A percentile compares a stretch with the other conserved stretches of the same genome.
phyloP scores from a whole-genome alignment of 2,797 vertebrate genomes.

The Pachyuromys duprasi region DNA sequence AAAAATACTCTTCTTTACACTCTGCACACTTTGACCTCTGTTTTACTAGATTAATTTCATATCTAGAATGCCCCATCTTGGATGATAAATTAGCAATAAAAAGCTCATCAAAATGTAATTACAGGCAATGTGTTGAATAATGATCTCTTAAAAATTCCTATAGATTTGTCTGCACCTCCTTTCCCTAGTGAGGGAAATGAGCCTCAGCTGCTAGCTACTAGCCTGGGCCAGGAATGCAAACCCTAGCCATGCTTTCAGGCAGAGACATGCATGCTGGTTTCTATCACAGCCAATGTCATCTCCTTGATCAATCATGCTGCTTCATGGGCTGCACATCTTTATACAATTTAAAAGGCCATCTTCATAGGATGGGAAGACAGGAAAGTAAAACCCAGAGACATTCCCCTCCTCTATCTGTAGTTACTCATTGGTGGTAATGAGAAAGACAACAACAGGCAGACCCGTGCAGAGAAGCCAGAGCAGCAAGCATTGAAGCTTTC shows the following conservation, averaged over 20 bases:
- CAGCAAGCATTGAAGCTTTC: constrained; percentile 75
- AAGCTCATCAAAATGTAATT: constrained; percentile 83
- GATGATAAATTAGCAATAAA: constrained; percentile 74
- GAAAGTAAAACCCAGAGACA: constrained; percentile 61
- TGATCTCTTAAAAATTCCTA: constrained; percentile 80
- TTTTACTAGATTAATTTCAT: constrained; percentile 68
- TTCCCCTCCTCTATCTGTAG: constrained; percentile 33
- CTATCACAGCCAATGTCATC: constrained; percentile 64
- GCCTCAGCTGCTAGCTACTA: constrained; percentile 57
- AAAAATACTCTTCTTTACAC: constrained; percentile 47
- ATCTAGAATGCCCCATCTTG: constrained; percentile 68
- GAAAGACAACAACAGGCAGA: constrained; percentile 69
- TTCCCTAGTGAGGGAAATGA: constrained; percentile 38
- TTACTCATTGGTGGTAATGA: constrained; percentile 74
- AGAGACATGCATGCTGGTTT: constrained; percentile 52
- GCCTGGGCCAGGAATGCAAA: constrained; percentile 56
- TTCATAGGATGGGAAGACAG: background rate
- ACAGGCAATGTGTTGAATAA: constrained; percentile 78
- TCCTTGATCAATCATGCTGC: constrained; percentile 60
- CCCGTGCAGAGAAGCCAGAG: constrained; percentile 63
- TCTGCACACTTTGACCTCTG: constrained; percentile 65
- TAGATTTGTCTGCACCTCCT: constrained; percentile 80
- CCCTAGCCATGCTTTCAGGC: background rate
- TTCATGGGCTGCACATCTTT: constrained; percentile 56
- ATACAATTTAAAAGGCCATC: constrained; percentile 70